Conservation (phyloP, 2,797 vertebrate genomes). For the Amniataba percoides region DNA sequence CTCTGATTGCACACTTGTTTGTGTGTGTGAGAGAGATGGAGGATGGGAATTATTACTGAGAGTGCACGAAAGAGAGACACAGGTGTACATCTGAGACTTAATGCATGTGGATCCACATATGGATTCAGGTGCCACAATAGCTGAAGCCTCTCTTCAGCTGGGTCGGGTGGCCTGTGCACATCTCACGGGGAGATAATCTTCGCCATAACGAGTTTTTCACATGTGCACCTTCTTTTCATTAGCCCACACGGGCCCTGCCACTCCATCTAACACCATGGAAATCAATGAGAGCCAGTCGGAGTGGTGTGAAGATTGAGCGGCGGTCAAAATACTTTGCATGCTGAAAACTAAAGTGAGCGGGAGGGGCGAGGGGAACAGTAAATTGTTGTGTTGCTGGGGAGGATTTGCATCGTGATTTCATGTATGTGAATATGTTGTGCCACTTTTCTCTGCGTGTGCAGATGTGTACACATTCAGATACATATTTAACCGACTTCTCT, state of each 20-base stretch:
- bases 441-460: constrained; percentile 9
- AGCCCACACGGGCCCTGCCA: constrained; percentile 56
- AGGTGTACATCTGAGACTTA: constrained; percentile 58
- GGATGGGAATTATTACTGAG: constrained; percentile 20
- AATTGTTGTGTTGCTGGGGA: constrained; percentile 38
- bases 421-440: constrained; percentile 35
- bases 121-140: constrained; percentile 56
- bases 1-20: constrained; percentile 54
- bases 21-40: constrained; percentile 25
- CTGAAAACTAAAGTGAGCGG: constrained; percentile 44
- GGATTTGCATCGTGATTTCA: constrained; percentile 57
- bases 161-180: constrained; percentile 16
- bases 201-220: constrained; percentile 66
- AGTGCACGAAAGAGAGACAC: constrained; percentile 28
- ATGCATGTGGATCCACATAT: constrained; percentile 55
- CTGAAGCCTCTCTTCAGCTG: constrained; percentile 46
- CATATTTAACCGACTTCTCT: constrained; percentile 29
- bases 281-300: constrained; percentile 79
- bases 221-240: constrained; percentile 66
- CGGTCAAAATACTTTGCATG: constrained; percentile 73
- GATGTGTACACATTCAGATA: constrained; percentile 19
- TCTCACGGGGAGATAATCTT: constrained; percentile 72
- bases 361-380: not conserved
- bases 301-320: constrained; percentile 78
- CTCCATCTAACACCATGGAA: constrained; percentile 79